phyloP scores from a whole-genome alignment of 1,140 invertebrate species.

The Physella acuta region DNA sequence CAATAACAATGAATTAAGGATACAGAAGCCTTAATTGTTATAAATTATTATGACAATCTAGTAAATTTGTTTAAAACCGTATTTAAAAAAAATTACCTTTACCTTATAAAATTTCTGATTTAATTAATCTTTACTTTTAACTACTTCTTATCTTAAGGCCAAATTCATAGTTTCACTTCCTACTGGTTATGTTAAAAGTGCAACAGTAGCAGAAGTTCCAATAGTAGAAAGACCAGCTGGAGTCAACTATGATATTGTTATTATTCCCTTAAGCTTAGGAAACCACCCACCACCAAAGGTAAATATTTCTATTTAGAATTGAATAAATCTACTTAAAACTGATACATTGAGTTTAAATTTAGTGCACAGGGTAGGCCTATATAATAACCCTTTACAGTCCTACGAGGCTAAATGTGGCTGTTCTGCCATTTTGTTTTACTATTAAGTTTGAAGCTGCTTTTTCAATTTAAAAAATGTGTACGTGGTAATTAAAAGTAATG shows the following conservation, averaged over 20 bases:
- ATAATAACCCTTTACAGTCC: neutral
- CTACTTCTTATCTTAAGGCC: neutral
- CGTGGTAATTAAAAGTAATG: no score
- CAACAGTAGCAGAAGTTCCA: neutral
- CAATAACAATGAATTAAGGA: no score
- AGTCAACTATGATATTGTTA: conserved; percentile 13
- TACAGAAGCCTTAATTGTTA: no score
- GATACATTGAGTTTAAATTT: neutral
- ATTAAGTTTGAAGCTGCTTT: neutral
- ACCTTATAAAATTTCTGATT: no score
- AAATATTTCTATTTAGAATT: neutral
- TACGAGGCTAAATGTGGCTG: neutral
- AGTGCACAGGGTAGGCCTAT: neutral
- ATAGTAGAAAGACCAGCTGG: conserved; percentile 12
- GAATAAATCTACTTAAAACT: neutral
- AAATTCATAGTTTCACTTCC: neutral
- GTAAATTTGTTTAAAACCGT: no score
- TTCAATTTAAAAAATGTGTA: neutral
- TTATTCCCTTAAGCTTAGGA: conserved; percentile 8
- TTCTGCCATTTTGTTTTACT: neutral
- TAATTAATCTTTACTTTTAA: no score
- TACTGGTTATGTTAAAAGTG: neutral
- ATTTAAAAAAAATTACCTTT: no score
- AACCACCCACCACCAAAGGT: conserved; percentile 16
- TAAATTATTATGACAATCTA: no score